Percentiles rank a stretch among this genome's conserved stretches.
Evolutionary conservation across 2,888 invertebrate species (phyloP).

Genomic region (Calliphora vomitoria): DNA sequence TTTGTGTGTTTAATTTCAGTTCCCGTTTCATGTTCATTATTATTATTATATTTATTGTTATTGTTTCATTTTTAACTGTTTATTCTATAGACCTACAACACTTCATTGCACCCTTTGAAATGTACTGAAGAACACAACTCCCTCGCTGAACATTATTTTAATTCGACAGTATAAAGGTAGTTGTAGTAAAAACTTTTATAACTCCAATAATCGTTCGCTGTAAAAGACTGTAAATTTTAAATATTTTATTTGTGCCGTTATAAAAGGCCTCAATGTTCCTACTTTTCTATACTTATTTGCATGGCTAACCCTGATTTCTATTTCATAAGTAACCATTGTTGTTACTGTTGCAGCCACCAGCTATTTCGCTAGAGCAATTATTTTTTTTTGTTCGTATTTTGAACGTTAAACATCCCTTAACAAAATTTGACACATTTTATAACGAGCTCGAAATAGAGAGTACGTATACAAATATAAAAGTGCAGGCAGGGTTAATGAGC

Average conservation of each 20-base stretch:
- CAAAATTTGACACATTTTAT: slow-evolving; percentile 47
- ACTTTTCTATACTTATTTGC: slow-evolving; percentile 59
- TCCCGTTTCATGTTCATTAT: slow-evolving; percentile 42
- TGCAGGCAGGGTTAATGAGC: slow-evolving; percentile 72
- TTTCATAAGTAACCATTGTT: slow-evolving; percentile 45
- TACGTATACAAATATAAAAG: slow-evolving; percentile 8
- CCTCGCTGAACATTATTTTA: neutral
- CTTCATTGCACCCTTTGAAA: slow-evolving; percentile 60
- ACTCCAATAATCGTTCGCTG: too few relatives aligned
- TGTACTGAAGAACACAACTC: neutral
- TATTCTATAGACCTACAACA: slow-evolving; percentile 23
- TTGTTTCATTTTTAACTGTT: slow-evolving; percentile 57
- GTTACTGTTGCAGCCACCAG: slow-evolving; percentile 54
- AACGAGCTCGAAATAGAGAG: slow-evolving; percentile 1
- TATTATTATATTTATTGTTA: slow-evolving; percentile 61
- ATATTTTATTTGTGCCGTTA: neutral
- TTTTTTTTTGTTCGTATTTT: slow-evolving; percentile 3
- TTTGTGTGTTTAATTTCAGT: slow-evolving; percentile 55
- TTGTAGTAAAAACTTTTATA: neutral
- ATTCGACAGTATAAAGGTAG: neutral
- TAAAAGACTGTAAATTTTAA: too few relatives aligned
- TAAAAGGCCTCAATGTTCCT: slow-evolving; percentile 5
- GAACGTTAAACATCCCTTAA: slow-evolving; percentile 62
- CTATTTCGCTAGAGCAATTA: slow-evolving; percentile 42
- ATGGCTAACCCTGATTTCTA: slow-evolving; percentile 70